These are phyloP conservation scores for Trissolcus brochymenae DNA, from an alignment of 2,888 invertebrate genomes.

Conservation along the genomic window DNA sequence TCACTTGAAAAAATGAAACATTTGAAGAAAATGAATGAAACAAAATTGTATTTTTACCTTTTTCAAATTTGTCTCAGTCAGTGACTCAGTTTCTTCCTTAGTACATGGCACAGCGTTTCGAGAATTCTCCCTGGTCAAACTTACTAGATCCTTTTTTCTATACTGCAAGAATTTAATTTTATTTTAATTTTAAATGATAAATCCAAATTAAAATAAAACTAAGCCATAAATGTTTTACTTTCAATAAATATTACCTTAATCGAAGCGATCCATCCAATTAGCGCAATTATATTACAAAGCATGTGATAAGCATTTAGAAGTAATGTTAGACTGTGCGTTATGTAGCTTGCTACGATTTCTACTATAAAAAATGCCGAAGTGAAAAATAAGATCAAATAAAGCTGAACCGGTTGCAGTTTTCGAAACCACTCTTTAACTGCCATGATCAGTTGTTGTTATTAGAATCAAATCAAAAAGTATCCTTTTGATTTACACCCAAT, in stretches of 20 bases:
- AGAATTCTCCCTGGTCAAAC: constrained; percentile 48
- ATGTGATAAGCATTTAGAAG: constrained; percentile 96
- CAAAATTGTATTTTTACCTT: constrained; percentile 59
- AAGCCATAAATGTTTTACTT: not conserved
- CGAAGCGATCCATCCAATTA: constrained; percentile 87
- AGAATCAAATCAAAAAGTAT: not conserved
- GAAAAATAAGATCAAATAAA: constrained; percentile 84
- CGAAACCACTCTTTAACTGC: constrained; percentile 87
- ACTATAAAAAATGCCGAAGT: constrained; percentile 87
- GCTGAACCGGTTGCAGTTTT: constrained; percentile 84
- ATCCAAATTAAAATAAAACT: not conserved
- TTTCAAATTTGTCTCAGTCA: constrained; percentile 60
- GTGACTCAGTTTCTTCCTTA: constrained; percentile 16
- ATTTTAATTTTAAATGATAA: not conserved
- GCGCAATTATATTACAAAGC: constrained; percentile 93
- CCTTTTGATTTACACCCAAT: not conserved
- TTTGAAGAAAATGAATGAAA: not conserved
- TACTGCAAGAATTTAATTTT: constrained; percentile 47
- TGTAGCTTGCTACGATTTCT: constrained; percentile 90
- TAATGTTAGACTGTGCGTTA: constrained; percentile 93
- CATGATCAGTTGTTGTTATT: constrained; percentile 76
- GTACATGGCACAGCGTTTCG: constrained; percentile 64
- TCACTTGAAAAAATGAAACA: not conserved
- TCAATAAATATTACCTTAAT: constrained; percentile 80
- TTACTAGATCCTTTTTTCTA: constrained; percentile 36